Conservation (phyloP, 2,797 vertebrate genomes). For the Hafferia zeledoni region DNA sequence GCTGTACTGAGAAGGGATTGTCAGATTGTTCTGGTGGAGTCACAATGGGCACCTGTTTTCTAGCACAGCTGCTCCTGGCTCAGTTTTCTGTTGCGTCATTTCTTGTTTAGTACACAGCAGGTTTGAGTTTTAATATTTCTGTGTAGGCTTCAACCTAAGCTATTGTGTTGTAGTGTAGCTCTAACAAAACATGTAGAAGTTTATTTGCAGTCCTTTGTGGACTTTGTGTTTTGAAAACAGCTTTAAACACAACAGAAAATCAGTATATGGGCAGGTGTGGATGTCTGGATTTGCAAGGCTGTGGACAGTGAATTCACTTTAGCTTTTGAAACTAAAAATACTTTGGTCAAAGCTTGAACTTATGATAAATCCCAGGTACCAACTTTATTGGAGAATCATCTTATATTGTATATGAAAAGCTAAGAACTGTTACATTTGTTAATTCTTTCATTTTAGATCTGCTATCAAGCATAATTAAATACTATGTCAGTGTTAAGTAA, state of each 20-base stretch:
- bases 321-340: neutral
- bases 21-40: neutral
- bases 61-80: neutral
- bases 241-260: neutral
- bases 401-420: neutral
- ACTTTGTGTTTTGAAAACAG: neutral
- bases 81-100: neutral
- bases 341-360: neutral
- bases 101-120: neutral
- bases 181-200: neutral
- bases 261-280: neutral
- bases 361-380: neutral
- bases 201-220: neutral
- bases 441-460: neutral
- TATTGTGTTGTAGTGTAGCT: neutral
- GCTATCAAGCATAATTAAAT: neutral
- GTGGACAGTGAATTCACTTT: neutral
- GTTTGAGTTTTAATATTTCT: neutral
- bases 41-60: neutral
- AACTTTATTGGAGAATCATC: neutral
- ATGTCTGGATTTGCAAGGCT: neutral
- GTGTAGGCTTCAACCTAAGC: neutral
- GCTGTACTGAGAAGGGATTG: neutral
- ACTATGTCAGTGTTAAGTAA: constrained; percentile 19
- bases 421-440: neutral